Percentiles rank a stretch among this genome's conserved stretches.
phyloP scores from a whole-genome alignment of 2,888 invertebrate species.

The Acanthosepion pharaonis region DNA sequence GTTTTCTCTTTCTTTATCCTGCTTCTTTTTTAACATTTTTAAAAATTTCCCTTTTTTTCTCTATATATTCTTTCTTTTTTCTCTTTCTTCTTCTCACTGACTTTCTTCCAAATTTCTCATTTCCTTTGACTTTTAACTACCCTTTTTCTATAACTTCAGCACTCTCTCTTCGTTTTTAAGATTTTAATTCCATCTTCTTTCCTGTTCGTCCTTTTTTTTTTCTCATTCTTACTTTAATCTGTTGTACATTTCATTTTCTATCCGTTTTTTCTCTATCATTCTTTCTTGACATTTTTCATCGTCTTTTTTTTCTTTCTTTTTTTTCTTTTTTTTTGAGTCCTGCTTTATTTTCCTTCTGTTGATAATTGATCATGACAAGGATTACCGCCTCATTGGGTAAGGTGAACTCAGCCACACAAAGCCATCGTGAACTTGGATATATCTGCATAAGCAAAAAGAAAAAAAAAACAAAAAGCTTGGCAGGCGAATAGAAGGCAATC shows the following conservation, averaged over 20 bases:
- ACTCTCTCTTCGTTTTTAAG: too few species aligned
- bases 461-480: not conserved
- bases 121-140: not conserved
- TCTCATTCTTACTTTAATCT: not conserved
- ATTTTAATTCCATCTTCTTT: not conserved
- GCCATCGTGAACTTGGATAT: not conserved
- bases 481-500: not conserved
- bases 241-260: not conserved
- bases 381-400: slow-evolving; percentile 33
- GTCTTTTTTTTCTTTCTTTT: not conserved
- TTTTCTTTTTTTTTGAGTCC: not conserved
- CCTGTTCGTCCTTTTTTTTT: too few species aligned
- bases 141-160: not conserved
- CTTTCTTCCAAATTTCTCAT: not conserved
- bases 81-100: not conserved
- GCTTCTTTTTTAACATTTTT: too few species aligned
- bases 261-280: not conserved
- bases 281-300: not conserved
- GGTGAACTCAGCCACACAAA: not conserved
- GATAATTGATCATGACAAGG: slow-evolving; percentile 33
- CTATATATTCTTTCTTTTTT: not conserved
- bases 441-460: slow-evolving; percentile 1
- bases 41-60: not conserved
- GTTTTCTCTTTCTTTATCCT: too few species aligned
- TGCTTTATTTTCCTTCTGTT: not conserved